Percentiles rank a stretch among this genome's conserved stretches.
Evolutionary conservation across 2,888 invertebrate genomes (phyloP).

Genomic region (Homarus gammarus): DNA sequence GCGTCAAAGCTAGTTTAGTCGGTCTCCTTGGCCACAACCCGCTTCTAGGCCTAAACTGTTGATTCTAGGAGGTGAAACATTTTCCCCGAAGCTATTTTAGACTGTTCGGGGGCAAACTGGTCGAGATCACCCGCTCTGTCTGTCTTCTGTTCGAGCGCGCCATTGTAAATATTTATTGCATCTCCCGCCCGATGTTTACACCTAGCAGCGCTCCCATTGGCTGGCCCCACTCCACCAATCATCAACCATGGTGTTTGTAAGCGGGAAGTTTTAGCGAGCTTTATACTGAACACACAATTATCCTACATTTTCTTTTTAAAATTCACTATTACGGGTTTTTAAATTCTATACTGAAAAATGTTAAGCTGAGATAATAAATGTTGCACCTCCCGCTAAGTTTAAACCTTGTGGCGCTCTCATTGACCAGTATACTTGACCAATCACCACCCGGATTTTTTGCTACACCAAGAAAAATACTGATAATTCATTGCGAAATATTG

Average conservation of each 20-base stretch:
- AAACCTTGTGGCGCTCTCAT: too few relatives aligned
- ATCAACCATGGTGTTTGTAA: constrained; percentile 22
- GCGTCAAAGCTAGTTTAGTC: too few relatives aligned
- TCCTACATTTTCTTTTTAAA: not conserved
- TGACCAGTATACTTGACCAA: too few relatives aligned
- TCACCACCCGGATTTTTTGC: too few relatives aligned
- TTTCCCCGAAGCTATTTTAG: not conserved
- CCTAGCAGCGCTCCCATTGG: constrained; percentile 37
- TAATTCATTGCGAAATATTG: too few relatives aligned
- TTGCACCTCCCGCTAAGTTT: too few relatives aligned
- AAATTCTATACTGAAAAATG: too few relatives aligned
- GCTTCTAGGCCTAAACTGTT: not conserved
- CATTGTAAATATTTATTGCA: constrained; percentile 64
- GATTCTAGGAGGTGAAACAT: not conserved
- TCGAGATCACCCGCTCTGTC: constrained; percentile 23
- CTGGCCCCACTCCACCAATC: constrained; percentile 27
- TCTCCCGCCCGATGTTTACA: constrained; percentile 50
- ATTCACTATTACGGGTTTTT: too few relatives aligned
- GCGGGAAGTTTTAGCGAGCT: not conserved
- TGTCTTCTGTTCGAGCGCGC: constrained; percentile 23
- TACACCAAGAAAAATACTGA: too few relatives aligned
- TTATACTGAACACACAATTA: not conserved
- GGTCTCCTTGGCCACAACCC: too few relatives aligned
- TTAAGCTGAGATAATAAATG: too few relatives aligned
- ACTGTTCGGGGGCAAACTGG: not conserved